Percentiles rank a stretch among this genome's conserved stretches.
phyloP scores from a whole-genome alignment of 2,113 vertebrate species.

The Oncorhynchus keta region DNA sequence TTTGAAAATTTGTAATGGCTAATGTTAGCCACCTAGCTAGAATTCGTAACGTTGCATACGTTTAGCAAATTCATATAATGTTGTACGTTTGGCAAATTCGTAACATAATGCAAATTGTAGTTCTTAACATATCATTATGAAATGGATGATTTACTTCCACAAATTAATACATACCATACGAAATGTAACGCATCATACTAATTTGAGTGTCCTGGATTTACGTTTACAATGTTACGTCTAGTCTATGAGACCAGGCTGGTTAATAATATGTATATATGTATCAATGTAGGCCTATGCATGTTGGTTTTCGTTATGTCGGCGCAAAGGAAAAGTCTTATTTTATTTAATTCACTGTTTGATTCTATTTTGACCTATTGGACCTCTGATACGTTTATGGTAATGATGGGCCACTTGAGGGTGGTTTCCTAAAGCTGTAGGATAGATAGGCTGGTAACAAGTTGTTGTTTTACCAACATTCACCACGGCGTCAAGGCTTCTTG shows the following conservation, averaged over 20 bases:
- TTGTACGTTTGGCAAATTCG: too few species aligned
- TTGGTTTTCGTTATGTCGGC: slow-evolving; percentile 54
- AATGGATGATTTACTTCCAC: too few species aligned
- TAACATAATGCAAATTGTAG: too few species aligned
- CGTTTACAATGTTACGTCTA: too few species aligned
- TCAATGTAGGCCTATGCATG: slow-evolving; percentile 46
- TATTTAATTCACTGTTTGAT: neutral
- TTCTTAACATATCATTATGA: too few species aligned
- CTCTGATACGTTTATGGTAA: neutral
- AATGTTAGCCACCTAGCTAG: too few species aligned
- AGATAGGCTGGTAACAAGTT: neutral
- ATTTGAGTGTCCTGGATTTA: too few species aligned
- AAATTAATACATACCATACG: too few species aligned
- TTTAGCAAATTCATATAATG: too few species aligned
- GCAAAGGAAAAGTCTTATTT: slow-evolving; percentile 14
- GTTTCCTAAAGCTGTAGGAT: neutral
- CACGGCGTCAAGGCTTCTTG: neutral
- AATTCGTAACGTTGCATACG: too few species aligned
- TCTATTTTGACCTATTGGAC: neutral
- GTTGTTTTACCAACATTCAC: neutral
- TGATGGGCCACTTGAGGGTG: neutral
- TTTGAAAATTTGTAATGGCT: too few species aligned
- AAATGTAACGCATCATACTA: slow-evolving; percentile 20
- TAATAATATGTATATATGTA: slow-evolving; percentile 69
- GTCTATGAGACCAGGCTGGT: slow-evolving; percentile 37